These are phyloP conservation scores for Schrankia costaestrigalis DNA, from an alignment of 2,888 invertebrate species.

Conservation along the genomic window DNA sequence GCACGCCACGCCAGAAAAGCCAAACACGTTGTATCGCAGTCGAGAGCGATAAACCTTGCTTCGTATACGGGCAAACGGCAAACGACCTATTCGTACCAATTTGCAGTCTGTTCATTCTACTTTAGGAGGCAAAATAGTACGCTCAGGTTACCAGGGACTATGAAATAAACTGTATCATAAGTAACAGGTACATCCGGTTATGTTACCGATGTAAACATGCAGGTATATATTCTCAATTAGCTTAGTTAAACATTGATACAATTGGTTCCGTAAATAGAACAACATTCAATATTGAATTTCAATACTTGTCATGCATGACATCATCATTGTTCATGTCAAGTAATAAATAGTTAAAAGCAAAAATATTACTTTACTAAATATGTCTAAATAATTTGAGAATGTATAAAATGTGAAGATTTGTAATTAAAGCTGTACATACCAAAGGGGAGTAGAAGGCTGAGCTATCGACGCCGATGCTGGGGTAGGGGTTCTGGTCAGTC, in stretches of 20 bases:
- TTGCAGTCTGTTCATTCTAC: slow-evolving; percentile 51
- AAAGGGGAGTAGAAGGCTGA: slow-evolving; percentile 97
- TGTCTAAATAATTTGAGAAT: too few relatives aligned
- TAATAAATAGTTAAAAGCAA: too few relatives aligned
- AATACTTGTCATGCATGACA: slow-evolving; percentile 12
- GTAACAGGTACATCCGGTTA: slow-evolving; percentile 8
- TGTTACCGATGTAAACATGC: slow-evolving; percentile 1
- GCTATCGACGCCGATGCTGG: slow-evolving; percentile 95
- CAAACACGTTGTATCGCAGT: slow-evolving; percentile 62
- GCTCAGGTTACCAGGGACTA: slow-evolving; percentile 21
- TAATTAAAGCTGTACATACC: slow-evolving; percentile 84
- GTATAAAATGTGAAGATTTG: too few relatives aligned
- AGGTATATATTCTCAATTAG: slow-evolving; percentile 24
- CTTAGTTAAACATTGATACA: slow-evolving; percentile 21
- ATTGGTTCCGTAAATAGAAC: too few relatives aligned
- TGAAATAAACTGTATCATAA: slow-evolving; percentile 42
- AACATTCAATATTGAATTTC: slow-evolving; percentile 18
- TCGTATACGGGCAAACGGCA: slow-evolving; percentile 62
- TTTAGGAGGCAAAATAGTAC: slow-evolving; percentile 35
- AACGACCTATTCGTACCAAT: slow-evolving; percentile 71
- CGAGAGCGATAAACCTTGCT: slow-evolving; percentile 71
- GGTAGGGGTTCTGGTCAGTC: slow-evolving; percentile 95
- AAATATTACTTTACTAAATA: too few relatives aligned
- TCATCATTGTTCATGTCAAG: too few relatives aligned
- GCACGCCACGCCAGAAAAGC: slow-evolving; percentile 66